phyloP scores from a whole-genome alignment of 2,888 invertebrate species.

The Chalcis sispes region DNA sequence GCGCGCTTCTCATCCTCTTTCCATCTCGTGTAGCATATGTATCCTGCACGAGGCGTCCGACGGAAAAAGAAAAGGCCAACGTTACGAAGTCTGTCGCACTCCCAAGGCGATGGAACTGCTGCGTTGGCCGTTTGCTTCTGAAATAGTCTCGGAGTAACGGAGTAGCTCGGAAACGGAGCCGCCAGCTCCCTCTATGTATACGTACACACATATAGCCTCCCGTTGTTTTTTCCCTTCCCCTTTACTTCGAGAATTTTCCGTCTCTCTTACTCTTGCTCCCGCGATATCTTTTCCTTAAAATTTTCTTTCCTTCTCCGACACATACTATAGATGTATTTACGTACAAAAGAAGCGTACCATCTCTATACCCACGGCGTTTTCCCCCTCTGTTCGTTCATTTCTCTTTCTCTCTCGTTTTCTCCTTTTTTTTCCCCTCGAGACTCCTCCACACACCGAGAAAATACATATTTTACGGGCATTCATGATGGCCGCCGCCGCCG shows the following conservation, averaged over 20 bases:
- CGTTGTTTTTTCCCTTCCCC: background rate
- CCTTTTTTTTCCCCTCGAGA: constrained; percentile 53
- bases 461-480: constrained; percentile 76
- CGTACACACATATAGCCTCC: constrained; percentile 9
- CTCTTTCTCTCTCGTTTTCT: constrained; percentile 55
- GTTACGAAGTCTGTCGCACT: background rate
- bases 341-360: too few relatives aligned
- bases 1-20: background rate
- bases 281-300: constrained; percentile 28
- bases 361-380: too few relatives aligned
- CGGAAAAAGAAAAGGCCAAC: constrained; percentile 2
- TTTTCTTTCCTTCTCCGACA: constrained; percentile 35
- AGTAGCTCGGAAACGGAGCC: constrained; percentile 19
- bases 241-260: background rate
- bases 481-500: constrained; percentile 77
- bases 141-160: constrained; percentile 22
- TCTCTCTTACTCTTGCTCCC: background rate
- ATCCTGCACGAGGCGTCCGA: constrained; percentile 9
- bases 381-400: constrained; percentile 64
- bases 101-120: constrained; percentile 23
- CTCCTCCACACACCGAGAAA: constrained; percentile 62
- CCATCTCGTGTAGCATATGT: background rate
- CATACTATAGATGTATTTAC: too few relatives aligned
- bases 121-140: constrained; percentile 32
- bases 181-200: constrained; percentile 52